A percentile compares a stretch with the other conserved stretches of the same genome.
Conservation (phyloP, 2,797 vertebrate species). For the Sebastes hubbsi region DNA sequence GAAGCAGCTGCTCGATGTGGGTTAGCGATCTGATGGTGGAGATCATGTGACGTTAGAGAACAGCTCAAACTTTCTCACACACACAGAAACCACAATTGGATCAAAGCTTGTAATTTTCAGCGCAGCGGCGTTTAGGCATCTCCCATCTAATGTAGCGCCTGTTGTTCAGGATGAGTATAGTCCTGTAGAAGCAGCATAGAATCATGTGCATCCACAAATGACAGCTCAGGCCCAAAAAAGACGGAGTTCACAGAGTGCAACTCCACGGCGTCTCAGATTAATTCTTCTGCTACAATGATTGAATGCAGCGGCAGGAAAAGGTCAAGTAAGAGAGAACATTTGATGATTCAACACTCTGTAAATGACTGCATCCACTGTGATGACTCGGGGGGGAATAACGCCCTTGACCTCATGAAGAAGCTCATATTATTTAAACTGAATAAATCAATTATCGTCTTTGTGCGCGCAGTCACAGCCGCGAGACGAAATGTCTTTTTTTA, state of each 20-base stretch:
- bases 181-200: constrained; percentile 55
- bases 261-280: constrained; percentile 19
- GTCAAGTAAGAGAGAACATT: constrained; percentile 39
- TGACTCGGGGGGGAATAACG: constrained; percentile 48
- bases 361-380: constrained; percentile 23
- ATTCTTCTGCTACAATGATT: constrained; percentile 41
- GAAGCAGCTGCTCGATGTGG: constrained; percentile 15
- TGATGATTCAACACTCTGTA: constrained; percentile 55
- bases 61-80: constrained; percentile 24
- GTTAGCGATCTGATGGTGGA: constrained; percentile 28
- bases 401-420: constrained; percentile 53
- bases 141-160: constrained; percentile 56
- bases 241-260: constrained; percentile 59
- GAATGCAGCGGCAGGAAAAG: constrained; percentile 35
- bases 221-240: constrained; percentile 49
- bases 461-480: constrained; percentile 47
- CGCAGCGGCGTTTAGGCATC: constrained; percentile 41
- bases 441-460: constrained; percentile 74
- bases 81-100: constrained; percentile 63
- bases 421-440: constrained; percentile 62
- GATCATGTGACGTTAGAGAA: constrained; percentile 41
- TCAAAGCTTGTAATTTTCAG: constrained; percentile 72
- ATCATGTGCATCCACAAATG: constrained; percentile 75
- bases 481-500: constrained; percentile 60
- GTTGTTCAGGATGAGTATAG: constrained; percentile 59